phyloP scores from a whole-genome alignment of 2,797 vertebrate species.

The Lagodon rhomboides region DNA sequence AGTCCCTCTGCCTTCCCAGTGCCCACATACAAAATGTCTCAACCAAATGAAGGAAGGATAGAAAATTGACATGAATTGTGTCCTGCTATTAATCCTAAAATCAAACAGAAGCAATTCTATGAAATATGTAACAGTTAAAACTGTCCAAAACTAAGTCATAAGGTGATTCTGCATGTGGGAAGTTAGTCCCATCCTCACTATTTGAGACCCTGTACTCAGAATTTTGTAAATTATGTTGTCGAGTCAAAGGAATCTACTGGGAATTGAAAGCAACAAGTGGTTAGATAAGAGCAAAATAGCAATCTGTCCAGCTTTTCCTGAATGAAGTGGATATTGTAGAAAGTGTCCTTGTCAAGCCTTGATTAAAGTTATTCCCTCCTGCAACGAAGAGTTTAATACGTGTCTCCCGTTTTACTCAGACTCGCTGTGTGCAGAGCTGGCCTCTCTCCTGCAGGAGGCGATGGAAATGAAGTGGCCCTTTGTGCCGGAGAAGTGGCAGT shows the following conservation, averaged over 20 bases:
- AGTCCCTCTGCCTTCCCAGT: not conserved
- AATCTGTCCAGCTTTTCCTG: not conserved
- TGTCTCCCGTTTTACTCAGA: not conserved
- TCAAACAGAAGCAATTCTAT: not conserved
- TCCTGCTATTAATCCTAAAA: not conserved
- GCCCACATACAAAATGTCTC: not conserved
- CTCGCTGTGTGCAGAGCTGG: slow-evolving; percentile 88
- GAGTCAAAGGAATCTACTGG: not conserved
- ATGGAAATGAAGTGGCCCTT: slow-evolving; percentile 97
- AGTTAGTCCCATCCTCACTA: no score
- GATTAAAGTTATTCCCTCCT: not conserved
- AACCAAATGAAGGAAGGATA: not conserved
- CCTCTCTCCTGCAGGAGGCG: slow-evolving; percentile 91
- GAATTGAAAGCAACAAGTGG: not conserved
- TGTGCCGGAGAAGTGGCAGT: slow-evolving; percentile 97
- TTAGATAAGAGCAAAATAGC: not conserved
- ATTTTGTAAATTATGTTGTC: not conserved
- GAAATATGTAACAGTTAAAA: not conserved
- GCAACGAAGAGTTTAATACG: not conserved
- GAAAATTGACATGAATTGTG: not conserved
- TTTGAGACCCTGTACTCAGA: not conserved
- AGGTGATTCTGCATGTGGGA: not conserved
- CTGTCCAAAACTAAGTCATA: not conserved
- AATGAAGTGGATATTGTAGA: not conserved
- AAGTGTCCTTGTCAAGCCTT: not conserved